phyloP scores from a whole-genome alignment of 2,888 invertebrate species.

The Apamea epomidion region DNA sequence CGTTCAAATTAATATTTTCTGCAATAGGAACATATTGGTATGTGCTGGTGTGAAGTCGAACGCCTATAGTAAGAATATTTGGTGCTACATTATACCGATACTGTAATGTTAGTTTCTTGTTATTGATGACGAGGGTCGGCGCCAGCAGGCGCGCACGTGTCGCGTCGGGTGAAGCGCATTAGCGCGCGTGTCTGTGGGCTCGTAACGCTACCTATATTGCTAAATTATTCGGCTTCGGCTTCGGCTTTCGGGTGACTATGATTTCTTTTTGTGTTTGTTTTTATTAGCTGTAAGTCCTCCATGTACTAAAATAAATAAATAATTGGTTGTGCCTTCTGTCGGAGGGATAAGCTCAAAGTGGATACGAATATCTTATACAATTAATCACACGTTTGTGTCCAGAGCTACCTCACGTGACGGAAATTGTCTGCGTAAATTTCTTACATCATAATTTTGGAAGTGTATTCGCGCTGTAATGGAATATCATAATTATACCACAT shows the following conservation, averaged over 20 bases:
- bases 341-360: slow-evolving; percentile 1
- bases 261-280: too few species aligned
- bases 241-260: too few species aligned
- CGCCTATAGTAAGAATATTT: slow-evolving; percentile 63
- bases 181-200: slow-evolving; percentile 38
- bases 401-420: background rate
- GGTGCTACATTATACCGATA: slow-evolving; percentile 73
- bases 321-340: slow-evolving; percentile 41
- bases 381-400: background rate
- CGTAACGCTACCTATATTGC: background rate
- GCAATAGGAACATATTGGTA: background rate
- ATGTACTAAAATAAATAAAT: background rate
- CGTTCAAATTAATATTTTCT: background rate
- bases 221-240: too few species aligned
- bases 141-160: background rate
- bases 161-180: too few species aligned
- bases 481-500: slow-evolving; percentile 4
- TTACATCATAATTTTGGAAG: background rate
- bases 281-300: too few species aligned
- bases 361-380: slow-evolving; percentile 6
- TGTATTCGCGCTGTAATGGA: background rate
- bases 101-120: slow-evolving; percentile 63
- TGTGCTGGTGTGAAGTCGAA: slow-evolving; percentile 44
- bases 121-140: slow-evolving; percentile 32
- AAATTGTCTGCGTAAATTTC: background rate